Evolutionary conservation across 2,797 vertebrate genomes (phyloP).

Genomic region (Hemibagrus guttatus): DNA sequence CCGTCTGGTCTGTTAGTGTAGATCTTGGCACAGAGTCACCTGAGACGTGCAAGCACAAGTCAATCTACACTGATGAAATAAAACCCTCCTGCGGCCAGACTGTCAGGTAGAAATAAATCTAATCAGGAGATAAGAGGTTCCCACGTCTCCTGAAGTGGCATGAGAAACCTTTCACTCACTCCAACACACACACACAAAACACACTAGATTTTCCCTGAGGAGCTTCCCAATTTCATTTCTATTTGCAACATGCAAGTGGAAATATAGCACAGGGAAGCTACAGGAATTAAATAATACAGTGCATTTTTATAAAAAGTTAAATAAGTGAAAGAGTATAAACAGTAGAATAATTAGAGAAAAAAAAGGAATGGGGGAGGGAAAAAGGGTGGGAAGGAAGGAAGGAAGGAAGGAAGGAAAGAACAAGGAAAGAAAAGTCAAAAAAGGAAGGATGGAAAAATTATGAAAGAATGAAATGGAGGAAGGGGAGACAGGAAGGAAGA

Average conservation of each 20-base stretch:
- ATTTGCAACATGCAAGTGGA: neutral
- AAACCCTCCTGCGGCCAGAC: conserved; percentile 27
- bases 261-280: neutral
- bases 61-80: conserved; percentile 19
- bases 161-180: conserved; percentile 14
- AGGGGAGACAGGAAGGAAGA: no score
- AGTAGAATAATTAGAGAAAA: neutral
- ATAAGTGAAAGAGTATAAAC: neutral
- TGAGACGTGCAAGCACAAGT: conserved; percentile 39
- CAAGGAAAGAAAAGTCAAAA: neutral
- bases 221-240: neutral
- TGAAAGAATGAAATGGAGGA: neutral
- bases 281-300: no score
- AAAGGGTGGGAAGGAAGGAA: neutral
- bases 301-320: neutral
- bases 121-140: conserved; percentile 50
- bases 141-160: conserved; percentile 31
- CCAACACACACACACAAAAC: conserved; percentile 8
- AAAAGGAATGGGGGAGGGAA: no score
- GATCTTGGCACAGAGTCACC: conserved; percentile 21
- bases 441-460: neutral
- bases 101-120: conserved; percentile 44
- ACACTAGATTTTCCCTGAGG: neutral
- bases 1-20: neutral
- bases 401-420: neutral